These are phyloP conservation scores for Argyra leucocephala DNA, from an alignment of 2,888 invertebrate species.

Conservation along the genomic window DNA sequence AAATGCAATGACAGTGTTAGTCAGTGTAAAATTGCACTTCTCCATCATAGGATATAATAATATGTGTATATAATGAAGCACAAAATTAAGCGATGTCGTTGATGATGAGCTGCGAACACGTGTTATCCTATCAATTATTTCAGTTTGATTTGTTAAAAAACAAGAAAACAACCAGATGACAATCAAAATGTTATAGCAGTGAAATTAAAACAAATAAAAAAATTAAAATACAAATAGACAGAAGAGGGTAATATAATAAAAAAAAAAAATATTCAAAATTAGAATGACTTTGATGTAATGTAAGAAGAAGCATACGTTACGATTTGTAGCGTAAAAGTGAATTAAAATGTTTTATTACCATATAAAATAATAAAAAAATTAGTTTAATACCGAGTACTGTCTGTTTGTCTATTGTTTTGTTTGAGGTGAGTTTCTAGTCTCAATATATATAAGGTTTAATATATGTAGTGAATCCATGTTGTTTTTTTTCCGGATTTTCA, in stretches of 20 bases:
- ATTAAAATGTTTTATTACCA: too few relatives aligned
- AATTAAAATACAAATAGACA: not conserved
- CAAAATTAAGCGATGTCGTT: not conserved
- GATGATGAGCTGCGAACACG: constrained; percentile 3
- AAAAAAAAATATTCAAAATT: not conserved
- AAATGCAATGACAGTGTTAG: too few relatives aligned
- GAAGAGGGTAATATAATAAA: not conserved
- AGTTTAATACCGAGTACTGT: too few relatives aligned
- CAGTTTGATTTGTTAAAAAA: not conserved
- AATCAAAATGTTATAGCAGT: not conserved
- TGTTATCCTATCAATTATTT: not conserved
- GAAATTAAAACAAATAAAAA: not conserved
- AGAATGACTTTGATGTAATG: not conserved
- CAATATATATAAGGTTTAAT: too few relatives aligned
- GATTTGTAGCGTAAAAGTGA: not conserved
- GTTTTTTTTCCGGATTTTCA: too few relatives aligned
- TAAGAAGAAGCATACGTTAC: not conserved
- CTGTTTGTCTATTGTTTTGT: too few relatives aligned
- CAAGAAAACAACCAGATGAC: not conserved
- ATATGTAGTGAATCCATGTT: too few relatives aligned
- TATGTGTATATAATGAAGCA: not conserved
- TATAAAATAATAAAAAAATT: too few relatives aligned
- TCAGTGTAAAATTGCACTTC: too few relatives aligned
- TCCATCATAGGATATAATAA: too few relatives aligned
- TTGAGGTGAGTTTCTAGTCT: too few relatives aligned